These are phyloP conservation scores for Thymelicus sylvestris DNA, from an alignment of 2,888 invertebrate genomes.

Conservation along the genomic window DNA sequence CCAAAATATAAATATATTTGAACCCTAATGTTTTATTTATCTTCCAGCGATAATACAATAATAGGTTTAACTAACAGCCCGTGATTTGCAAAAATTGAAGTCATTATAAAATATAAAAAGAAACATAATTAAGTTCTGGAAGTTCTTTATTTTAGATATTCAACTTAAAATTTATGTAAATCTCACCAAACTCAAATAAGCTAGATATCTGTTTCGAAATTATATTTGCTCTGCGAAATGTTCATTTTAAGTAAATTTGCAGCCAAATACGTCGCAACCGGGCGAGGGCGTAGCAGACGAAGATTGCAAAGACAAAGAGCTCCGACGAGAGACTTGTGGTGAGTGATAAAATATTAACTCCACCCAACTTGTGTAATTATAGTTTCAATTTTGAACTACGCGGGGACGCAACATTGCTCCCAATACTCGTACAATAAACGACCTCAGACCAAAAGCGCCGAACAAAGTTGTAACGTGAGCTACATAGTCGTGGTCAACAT, in stretches of 20 bases:
- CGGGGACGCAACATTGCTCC: background rate
- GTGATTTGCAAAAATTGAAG: no score
- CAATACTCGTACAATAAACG: background rate
- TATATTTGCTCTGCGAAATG: constrained; percentile 11
- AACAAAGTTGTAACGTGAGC: constrained; percentile 4
- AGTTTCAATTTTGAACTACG: constrained; percentile 20
- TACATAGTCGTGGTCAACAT: constrained; percentile 3
- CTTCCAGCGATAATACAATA: no score
- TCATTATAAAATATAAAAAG: no score
- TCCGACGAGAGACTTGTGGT: constrained; percentile 63
- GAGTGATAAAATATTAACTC: constrained; percentile 33
- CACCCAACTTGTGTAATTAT: constrained; percentile 16
- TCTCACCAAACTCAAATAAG: background rate
- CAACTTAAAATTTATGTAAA: background rate
- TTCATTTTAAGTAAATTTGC: constrained; percentile 50
- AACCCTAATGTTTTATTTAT: no score
- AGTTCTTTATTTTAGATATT: no score
- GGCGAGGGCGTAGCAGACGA: constrained; percentile 54
- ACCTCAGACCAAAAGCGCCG: background rate
- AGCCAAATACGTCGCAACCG: constrained; percentile 57
- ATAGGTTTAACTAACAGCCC: no score
- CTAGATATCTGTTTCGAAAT: constrained; percentile 6
- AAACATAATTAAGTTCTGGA: no score
- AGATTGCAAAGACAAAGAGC: constrained; percentile 65
- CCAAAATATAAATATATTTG: no score